Conservation (phyloP, 1,140 invertebrate genomes). For the Sarcophaga peregrina region DNA sequence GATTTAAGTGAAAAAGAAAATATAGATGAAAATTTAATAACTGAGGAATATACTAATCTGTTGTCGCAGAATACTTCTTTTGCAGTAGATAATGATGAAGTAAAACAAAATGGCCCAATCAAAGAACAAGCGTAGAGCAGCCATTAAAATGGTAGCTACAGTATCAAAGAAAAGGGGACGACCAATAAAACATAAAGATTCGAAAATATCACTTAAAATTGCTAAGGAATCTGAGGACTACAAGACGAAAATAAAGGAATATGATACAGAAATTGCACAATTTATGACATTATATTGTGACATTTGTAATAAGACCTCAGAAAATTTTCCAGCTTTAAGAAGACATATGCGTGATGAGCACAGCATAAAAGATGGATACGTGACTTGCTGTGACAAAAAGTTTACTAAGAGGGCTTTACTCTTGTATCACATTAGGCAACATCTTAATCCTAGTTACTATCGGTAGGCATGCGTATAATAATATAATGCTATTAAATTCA, state of each 20-base stretch:
- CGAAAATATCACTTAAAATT: slow-evolving; percentile 51
- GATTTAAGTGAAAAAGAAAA: background rate
- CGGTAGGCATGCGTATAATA: slow-evolving; percentile 54
- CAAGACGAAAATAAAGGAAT: slow-evolving; percentile 52
- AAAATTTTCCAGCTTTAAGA: slow-evolving; percentile 54
- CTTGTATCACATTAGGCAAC: slow-evolving; percentile 60
- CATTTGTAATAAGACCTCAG: slow-evolving; percentile 52
- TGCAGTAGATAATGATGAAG: background rate
- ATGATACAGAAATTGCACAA: slow-evolving; percentile 57
- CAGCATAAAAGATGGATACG: slow-evolving; percentile 54
- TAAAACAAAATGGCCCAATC: background rate
- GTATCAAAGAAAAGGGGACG: slow-evolving; percentile 20
- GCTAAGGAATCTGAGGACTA: slow-evolving; percentile 49
- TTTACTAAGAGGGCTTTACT: slow-evolving; percentile 60
- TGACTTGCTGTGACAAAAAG: slow-evolving; percentile 61
- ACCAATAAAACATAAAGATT: background rate
- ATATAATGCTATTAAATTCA: no score
- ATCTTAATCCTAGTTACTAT: slow-evolving; percentile 59
- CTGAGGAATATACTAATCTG: background rate
- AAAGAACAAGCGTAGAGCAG: background rate
- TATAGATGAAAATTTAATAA: no score
- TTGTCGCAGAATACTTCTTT: background rate
- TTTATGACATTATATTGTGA: slow-evolving; percentile 60
- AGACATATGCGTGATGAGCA: slow-evolving; percentile 57
- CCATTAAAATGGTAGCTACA: no score